These are phyloP conservation scores for Lemur catta DNA, from an alignment of 2,797 vertebrate genomes.

Conservation along the genomic window DNA sequence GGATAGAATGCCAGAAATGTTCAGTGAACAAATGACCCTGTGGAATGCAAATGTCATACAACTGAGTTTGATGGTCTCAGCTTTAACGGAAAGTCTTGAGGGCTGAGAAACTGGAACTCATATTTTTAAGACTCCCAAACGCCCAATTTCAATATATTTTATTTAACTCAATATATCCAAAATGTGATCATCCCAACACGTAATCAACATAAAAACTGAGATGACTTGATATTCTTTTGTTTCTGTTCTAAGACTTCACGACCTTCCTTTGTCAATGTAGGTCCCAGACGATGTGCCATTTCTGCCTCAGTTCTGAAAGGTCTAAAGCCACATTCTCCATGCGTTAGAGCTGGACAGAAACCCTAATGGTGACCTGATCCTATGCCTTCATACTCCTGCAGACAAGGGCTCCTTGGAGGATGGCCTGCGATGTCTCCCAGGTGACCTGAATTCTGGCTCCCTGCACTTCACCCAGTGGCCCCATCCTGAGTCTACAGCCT, in stretches of 20 bases:
- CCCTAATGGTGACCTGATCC: no score
- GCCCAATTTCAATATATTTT: neutral
- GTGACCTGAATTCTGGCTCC: neutral
- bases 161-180: neutral
- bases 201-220: neutral
- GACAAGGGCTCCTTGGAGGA: fast-evolving
- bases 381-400: fast-evolving
- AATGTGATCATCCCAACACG: neutral
- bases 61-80: neutral
- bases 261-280: neutral
- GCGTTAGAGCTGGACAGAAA: neutral
- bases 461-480: neutral
- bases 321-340: fast-evolving
- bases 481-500: neutral
- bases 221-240: neutral
- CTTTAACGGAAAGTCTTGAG: neutral
- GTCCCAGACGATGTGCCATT: fast-evolving
- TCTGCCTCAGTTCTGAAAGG: neutral
- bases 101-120: neutral
- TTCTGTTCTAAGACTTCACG: neutral
- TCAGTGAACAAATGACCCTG: neutral
- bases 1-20: conserved; percentile 35
- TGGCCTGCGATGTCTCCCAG: neutral
- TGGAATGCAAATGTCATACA: neutral
- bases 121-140: neutral